These are phyloP conservation scores for Pocillopora grandis DNA, from an alignment of 92 coral and sea anemone species.

Conservation along the genomic window DNA sequence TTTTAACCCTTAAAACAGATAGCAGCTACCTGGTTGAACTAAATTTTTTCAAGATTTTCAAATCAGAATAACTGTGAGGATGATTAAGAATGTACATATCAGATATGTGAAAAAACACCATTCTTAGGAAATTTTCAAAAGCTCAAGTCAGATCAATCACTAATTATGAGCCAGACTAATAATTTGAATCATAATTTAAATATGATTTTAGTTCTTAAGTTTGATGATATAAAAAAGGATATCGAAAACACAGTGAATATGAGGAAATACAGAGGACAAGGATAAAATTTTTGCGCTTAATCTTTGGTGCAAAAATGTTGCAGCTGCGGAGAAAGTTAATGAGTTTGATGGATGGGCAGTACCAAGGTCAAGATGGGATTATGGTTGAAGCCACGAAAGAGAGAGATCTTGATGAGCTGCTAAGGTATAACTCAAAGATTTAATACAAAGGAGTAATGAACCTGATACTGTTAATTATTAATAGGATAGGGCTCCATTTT, in stretches of 20 bases:
- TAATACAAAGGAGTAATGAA: background rate
- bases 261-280: background rate
- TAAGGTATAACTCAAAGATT: background rate
- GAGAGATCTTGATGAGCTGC: background rate
- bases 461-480: constrained; percentile 8
- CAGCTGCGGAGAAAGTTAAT: constrained; percentile 84
- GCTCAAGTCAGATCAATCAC: too few species aligned
- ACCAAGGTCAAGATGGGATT: constrained; percentile 87
- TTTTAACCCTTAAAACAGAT: background rate
- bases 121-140: too few species aligned
- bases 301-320: constrained; percentile 11
- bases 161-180: too few species aligned
- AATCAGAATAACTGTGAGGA: background rate
- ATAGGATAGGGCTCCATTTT: constrained; percentile 11
- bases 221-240: background rate
- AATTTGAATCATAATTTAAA: too few species aligned
- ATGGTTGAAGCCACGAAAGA: constrained; percentile 59
- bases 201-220: too few species aligned
- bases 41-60: background rate
- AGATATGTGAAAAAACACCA: too few species aligned
- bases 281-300: too few species aligned
- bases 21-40: background rate
- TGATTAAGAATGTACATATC: too few species aligned
- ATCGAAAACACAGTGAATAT: background rate
- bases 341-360: constrained; percentile 82